Evolutionary conservation across 1,140 invertebrate species (phyloP).

Genomic region (Drosophila trapezifrons): DNA sequence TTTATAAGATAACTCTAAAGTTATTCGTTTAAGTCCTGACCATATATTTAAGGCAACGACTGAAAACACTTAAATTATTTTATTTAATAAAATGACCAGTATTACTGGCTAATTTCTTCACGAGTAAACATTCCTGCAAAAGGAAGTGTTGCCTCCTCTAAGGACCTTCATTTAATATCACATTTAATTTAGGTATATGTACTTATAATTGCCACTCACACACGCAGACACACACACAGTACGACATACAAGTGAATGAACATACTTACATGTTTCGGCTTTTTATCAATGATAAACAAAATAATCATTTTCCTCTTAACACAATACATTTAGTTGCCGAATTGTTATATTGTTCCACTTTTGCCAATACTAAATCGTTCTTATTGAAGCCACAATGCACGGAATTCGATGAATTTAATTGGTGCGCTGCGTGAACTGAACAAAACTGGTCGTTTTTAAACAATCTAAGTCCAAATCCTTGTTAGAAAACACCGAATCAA

Average conservation of each 20-base stretch:
- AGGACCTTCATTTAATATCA: conserved; percentile 12
- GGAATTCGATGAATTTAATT: conserved; percentile 23
- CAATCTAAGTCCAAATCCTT: conserved; percentile 19
- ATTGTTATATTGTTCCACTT: conserved; percentile 7
- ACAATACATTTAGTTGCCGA: conserved; percentile 29
- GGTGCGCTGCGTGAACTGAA: conserved; percentile 1
- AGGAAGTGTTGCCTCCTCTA: not conserved
- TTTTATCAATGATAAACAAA: conserved; percentile 40
- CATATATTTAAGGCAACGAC: too few relatives aligned
- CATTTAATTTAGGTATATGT: conserved; percentile 24
- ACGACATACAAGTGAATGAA: conserved; percentile 14
- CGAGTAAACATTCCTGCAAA: not conserved
- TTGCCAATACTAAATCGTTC: conserved; percentile 6
- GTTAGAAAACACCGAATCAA: conserved; percentile 31
- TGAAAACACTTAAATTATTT: too few relatives aligned
- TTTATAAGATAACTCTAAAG: too few relatives aligned
- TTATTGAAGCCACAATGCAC: conserved; percentile 9
- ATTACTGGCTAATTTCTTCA: not conserved
- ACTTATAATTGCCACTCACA: conserved; percentile 31
- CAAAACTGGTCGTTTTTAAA: conserved; percentile 9
- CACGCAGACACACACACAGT: conserved; percentile 9
- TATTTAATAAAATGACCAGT: too few relatives aligned
- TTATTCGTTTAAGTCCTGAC: too few relatives aligned
- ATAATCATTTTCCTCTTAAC: conserved; percentile 21
- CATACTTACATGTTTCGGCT: conserved; percentile 37